Base-by-base conservation (phyloP, 2,888 invertebrate species). In the Cerceris ruficornis region DNA sequence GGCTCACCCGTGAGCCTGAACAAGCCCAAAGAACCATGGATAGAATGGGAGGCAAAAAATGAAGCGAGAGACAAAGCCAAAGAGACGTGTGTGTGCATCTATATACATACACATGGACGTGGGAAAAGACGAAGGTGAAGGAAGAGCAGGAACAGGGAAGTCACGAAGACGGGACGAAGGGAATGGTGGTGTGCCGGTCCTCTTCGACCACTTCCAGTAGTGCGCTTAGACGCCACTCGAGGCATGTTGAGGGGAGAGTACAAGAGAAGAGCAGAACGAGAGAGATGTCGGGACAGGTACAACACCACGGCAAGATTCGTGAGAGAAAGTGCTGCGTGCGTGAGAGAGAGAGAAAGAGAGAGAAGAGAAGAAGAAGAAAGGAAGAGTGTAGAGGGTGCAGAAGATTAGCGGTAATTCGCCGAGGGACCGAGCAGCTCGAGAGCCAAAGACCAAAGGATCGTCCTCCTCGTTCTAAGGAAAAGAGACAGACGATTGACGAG, bases 401-500 rank as follows among this genome's bases (percentile, higher is more conserved):
- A 69, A 86, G 81, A 86, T 89, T 88, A 87, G 86, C 79, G 83
- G 86, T 88, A 88, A 89, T 88, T 87, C 88, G 83, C 79, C 80
- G 81, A 80, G 83, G 71, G 72, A 73, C 57, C 59, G 54, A 65
- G 64, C 54, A 81, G 76, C 71, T 82, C 81, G 70, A 77, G 66
- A 77, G 66, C 64, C 78, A 80, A 77, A 84, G 75, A 79, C 78
- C 78, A 81, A 80, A 75, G 81, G 79, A 77, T 76, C 69, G 69
- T 75, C 59, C 68, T 67, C 70, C 54, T 62, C 66, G 59, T 69
- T 77, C 52, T 61, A 42, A 14, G 68, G 76, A 72, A 75, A 67
- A 61, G 75, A 69, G 60, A 65, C 58, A 58, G 52, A 50, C 43
- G 41, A 46, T 65, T 13, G 67, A 28, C 13, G 64, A 61, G 42